Conservation (phyloP, 2,888 invertebrate species). For the Campopleginae sp. region DNA sequence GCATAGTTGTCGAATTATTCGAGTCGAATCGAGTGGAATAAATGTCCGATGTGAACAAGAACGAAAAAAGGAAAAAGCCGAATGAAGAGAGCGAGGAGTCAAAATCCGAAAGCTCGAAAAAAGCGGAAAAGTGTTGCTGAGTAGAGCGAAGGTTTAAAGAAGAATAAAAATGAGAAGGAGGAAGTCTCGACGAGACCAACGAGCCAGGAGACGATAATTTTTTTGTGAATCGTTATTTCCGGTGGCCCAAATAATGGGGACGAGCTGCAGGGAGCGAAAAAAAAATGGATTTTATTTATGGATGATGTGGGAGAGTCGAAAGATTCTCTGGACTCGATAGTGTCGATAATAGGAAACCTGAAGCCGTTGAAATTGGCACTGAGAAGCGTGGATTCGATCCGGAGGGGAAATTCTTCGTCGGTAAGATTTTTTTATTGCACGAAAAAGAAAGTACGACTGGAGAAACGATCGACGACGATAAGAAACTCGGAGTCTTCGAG, state of each 20-base stretch:
- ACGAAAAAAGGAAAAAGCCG: neutral
- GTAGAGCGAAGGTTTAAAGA: neutral
- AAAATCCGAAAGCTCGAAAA: neutral
- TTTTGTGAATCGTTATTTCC: conserved; percentile 20
- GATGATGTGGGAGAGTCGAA: conserved; percentile 38
- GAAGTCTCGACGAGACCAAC: conserved; percentile 58
- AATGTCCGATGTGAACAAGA: neutral
- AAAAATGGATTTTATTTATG: conserved; percentile 42
- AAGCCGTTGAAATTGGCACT: conserved; percentile 63
- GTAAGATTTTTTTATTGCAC: conserved; percentile 65
- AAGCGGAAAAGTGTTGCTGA: neutral
- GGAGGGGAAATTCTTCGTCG: conserved; percentile 61
- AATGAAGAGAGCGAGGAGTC: neutral
- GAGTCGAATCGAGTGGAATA: neutral
- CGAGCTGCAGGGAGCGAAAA: conserved; percentile 44
- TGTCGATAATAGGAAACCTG: conserved; percentile 54
- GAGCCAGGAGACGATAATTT: neutral
- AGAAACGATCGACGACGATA: neutral
- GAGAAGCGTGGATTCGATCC: conserved; percentile 54
- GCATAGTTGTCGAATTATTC: no score
- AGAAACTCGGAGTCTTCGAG: conserved; percentile 1
- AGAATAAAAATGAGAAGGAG: neutral
- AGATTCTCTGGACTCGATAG: conserved; percentile 59
- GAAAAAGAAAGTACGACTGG: conserved; percentile 19
- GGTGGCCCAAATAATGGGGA: conserved; percentile 42